Evolutionary conservation across 2,888 invertebrate genomes (phyloP), one percentile per base, ranked within the genome.

Genomic region (Microdon myrmicae): DNA sequence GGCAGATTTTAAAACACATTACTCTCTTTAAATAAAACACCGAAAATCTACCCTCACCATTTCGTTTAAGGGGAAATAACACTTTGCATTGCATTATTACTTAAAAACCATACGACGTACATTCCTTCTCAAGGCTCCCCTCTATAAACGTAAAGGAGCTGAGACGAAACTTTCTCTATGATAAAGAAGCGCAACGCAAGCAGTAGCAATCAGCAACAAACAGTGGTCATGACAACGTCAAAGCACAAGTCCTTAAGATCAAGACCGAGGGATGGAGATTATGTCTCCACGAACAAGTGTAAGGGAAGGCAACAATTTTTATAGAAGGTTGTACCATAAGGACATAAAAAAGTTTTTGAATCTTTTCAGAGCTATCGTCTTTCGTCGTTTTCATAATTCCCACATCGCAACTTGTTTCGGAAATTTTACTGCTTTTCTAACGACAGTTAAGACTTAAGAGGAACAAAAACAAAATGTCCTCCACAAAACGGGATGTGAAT

Each of bases 361-460:
- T 39, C 43, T 44, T 61, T 55, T 38, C 17, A 45, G 41, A 41
- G 56, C 49, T n/a, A n/a, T 51, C 56, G 55, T 29, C 22, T 49
- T 61, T 49, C 56, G 51, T 61, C 55, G 49, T 56, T 61, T 56
- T 61, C 43, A 56, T 56, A 61, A 56, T 55, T 60, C 41, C 41
- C 23, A 28, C 19, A 56, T 49, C 45, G 26, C 34, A 34, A 16
- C 12, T 26, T 20, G 14, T 22, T 20, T 3, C 10, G 7, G 13
- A 16, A n/a, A n/a, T n/a, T n/a, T n/a, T n/a, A n/a, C n/a, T n/a
- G n/a, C n/a, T n/a, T n/a, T n/a, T n/a, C n/a, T n/a, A n/a, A n/a
- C n/a, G n/a, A n/a, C n/a, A n/a, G n/a, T n/a, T n/a, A n/a, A n/a
- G n/a, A n/a, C n/a, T n/a, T n/a, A 13, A 14, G 16, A 41, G 26